Evolutionary conservation across 2,888 invertebrate genomes (phyloP).

Genomic region (Apamea monoglypha): DNA sequence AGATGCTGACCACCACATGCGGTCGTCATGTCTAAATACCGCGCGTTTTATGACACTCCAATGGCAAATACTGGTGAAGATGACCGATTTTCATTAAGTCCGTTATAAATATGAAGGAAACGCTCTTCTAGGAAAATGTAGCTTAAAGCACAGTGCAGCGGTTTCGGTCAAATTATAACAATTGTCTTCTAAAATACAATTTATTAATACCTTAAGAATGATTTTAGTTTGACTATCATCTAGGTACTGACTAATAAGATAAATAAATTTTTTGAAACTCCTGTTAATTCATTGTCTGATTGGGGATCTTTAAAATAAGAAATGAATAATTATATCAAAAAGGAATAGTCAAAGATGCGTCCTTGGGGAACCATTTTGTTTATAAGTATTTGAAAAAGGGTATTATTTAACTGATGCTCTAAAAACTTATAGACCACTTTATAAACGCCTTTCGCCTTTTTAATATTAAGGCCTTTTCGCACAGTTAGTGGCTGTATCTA

Average conservation of each 20-base stretch:
- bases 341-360: background rate
- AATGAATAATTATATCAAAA: background rate
- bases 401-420: background rate
- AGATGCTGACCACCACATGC: no score
- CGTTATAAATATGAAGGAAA: no score
- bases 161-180: background rate
- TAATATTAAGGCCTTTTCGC: background rate
- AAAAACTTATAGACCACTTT: background rate
- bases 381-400: background rate
- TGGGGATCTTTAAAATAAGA: background rate
- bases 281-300: background rate
- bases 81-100: no score
- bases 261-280: background rate
- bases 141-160: background rate
- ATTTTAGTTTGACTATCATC: background rate
- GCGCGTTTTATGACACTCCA: no score
- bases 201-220: no score
- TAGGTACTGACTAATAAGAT: background rate
- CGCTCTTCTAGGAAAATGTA: no score
- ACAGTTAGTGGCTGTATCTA: background rate
- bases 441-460: no score
- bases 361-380: background rate
- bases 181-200: background rate
- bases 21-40: no score
- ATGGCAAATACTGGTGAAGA: no score